Percentiles rank a stretch among this genome's conserved stretches.
Evolutionary conservation across 1,140 invertebrate species (phyloP).

Genomic region (Charaxes varanes): DNA sequence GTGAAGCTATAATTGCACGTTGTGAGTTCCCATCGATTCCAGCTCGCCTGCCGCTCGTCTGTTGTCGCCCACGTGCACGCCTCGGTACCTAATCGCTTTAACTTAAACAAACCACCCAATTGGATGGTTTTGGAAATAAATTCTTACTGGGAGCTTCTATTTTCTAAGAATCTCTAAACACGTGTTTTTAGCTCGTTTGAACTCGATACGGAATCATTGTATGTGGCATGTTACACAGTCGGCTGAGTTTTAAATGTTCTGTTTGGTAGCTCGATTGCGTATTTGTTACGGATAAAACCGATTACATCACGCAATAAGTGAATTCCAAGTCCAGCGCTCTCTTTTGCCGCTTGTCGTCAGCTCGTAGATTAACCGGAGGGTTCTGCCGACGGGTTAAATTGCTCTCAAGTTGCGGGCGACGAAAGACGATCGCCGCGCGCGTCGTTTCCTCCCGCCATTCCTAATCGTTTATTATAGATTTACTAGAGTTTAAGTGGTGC

Average conservation of each 20-base stretch:
- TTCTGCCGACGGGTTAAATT: constrained; percentile 46
- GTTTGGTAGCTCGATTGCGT: too few relatives aligned
- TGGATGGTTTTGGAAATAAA: constrained; percentile 52
- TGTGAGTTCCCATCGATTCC: constrained; percentile 37
- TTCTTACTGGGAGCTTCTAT: constrained; percentile 42
- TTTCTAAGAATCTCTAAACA: constrained; percentile 42
- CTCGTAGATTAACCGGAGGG: constrained; percentile 48
- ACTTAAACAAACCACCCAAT: constrained; percentile 62
- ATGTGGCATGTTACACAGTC: too few relatives aligned
- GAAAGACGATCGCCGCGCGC: constrained; percentile 41
- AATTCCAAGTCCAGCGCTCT: constrained; percentile 21
- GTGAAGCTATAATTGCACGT: constrained; percentile 48
- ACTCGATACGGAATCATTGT: constrained; percentile 3
- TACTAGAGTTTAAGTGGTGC: constrained; percentile 40
- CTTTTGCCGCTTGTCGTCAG: constrained; percentile 43
- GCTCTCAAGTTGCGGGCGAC: constrained; percentile 46
- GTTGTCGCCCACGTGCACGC: constrained; percentile 50
- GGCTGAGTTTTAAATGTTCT: too few relatives aligned
- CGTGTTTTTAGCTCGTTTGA: constrained; percentile 24
- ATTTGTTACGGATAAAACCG: constrained; percentile 23
- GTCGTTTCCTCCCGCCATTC: constrained; percentile 14
- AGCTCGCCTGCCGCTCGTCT: constrained; percentile 42
- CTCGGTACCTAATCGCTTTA: constrained; percentile 47
- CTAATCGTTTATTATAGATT: constrained; percentile 31
- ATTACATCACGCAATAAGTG: constrained; percentile 28